These are phyloP conservation scores for Anneissia japonica DNA, from an alignment of 35 echinoderm and acorn worm species.

Conservation along the genomic window DNA sequence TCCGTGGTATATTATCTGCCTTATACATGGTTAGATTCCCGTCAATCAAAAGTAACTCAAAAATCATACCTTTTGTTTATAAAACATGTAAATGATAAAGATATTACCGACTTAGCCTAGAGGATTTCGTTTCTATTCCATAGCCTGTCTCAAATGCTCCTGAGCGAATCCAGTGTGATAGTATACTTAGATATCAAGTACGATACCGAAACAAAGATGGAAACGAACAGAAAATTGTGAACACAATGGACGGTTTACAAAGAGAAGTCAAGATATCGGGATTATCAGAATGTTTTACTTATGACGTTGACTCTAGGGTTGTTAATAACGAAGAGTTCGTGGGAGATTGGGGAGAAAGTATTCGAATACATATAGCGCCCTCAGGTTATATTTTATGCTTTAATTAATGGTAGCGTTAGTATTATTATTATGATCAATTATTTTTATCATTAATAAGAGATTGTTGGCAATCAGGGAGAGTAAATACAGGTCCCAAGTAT, in stretches of 20 bases:
- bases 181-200: not conserved
- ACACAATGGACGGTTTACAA: not conserved
- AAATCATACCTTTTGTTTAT: too few species aligned
- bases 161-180: not conserved
- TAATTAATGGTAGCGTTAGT: not conserved
- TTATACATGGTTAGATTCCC: too few species aligned
- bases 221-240: not conserved
- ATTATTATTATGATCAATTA: too few species aligned
- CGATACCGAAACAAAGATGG: not conserved
- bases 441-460: too few species aligned
- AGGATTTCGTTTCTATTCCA: not conserved
- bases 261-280: not conserved
- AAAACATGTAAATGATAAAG: too few species aligned
- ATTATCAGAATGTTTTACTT: not conserved
- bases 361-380: not conserved
- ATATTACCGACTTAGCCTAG: too few species aligned
- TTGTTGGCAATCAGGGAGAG: too few species aligned
- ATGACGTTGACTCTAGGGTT: not conserved
- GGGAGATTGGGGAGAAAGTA: not conserved
- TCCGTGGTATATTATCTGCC: too few species aligned
- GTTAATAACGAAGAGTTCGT: not conserved
- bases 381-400: too few species aligned
- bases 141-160: not conserved
- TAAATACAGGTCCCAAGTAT: not conserved
- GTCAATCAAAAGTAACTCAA: too few species aligned